These are phyloP conservation scores for Epistrophe eligans DNA, from an alignment of 2,888 invertebrate species.

Conservation along the genomic window DNA sequence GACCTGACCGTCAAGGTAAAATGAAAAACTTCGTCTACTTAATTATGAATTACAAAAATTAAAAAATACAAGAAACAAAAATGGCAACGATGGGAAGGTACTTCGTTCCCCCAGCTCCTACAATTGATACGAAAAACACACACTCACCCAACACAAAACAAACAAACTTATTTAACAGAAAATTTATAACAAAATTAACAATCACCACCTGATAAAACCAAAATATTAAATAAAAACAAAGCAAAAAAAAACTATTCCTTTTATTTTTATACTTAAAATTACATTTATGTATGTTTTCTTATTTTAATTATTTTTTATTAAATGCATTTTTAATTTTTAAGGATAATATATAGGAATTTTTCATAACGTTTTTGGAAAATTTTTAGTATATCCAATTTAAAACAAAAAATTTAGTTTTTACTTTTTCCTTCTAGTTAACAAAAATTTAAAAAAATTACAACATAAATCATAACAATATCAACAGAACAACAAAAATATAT, in stretches of 20 bases:
- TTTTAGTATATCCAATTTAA: constrained; percentile 27
- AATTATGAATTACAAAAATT: background rate
- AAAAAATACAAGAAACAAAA: background rate
- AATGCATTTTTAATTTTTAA: constrained; percentile 30
- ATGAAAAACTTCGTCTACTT: constrained; percentile 10
- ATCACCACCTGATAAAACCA: constrained; percentile 55
- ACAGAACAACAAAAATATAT: constrained; percentile 34
- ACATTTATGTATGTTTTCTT: background rate
- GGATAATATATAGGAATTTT: constrained; percentile 43
- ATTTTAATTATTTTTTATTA: background rate
- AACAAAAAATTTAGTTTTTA: background rate
- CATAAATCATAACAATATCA: constrained; percentile 42
- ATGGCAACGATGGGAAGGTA: constrained; percentile 43
- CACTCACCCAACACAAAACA: constrained; percentile 27
- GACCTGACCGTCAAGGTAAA: constrained; percentile 29
- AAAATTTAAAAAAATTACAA: background rate
- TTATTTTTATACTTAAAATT: constrained; percentile 28
- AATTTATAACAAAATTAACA: constrained; percentile 45
- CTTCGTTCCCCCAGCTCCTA: background rate
- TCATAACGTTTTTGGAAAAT: constrained; percentile 59
- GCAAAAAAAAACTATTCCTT: constrained; percentile 20
- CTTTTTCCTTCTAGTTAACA: constrained; percentile 4
- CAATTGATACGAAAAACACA: constrained; percentile 44
- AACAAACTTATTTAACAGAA: constrained; percentile 26
- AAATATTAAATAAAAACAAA: constrained; percentile 9